These are phyloP conservation scores for Stegostoma tigrinum DNA, from an alignment of 2,113 vertebrate genomes.

Conservation along the genomic window DNA sequence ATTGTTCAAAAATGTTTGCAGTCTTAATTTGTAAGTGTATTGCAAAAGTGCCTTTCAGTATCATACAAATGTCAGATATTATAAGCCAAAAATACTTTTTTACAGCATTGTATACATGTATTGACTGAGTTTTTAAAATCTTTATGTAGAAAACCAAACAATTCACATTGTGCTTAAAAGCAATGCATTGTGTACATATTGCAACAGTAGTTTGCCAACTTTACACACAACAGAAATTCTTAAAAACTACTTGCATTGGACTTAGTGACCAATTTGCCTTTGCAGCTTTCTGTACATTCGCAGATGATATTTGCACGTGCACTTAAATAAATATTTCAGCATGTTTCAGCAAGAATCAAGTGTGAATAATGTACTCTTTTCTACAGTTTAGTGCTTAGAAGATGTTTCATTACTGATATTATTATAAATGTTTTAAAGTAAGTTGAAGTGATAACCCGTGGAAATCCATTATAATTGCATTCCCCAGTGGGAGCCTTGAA, in stretches of 20 bases:
- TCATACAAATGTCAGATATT: constrained; percentile 28
- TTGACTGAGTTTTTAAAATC: constrained; percentile 28
- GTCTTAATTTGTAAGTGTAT: constrained; percentile 69
- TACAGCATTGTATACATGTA: constrained; percentile 33
- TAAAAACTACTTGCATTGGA: constrained; percentile 28
- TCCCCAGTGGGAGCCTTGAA: background rate
- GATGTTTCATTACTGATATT: background rate
- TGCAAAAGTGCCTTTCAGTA: constrained; percentile 64
- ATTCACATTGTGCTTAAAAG: constrained; percentile 16
- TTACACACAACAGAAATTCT: constrained; percentile 21
- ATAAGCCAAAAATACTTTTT: constrained; percentile 1
- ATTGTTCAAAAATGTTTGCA: constrained; percentile 71
- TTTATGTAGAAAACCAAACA: constrained; percentile 25
- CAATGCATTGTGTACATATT: constrained; percentile 33
- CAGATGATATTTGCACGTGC: constrained; percentile 36
- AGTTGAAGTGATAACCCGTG: background rate
- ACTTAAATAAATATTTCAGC: constrained; percentile 38
- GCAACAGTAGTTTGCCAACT: constrained; percentile 28
- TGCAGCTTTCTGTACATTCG: constrained; percentile 35
- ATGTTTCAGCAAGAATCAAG: background rate
- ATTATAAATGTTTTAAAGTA: background rate
- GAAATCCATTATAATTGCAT: background rate
- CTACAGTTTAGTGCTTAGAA: background rate
- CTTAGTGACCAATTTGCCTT: constrained; percentile 33
- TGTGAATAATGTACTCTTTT: constrained; percentile 8